A percentile compares a stretch with the other conserved stretches of the same genome.
Evolutionary conservation across 2,797 vertebrate species (phyloP).

Genomic region (Benthosema pterotum): DNA sequence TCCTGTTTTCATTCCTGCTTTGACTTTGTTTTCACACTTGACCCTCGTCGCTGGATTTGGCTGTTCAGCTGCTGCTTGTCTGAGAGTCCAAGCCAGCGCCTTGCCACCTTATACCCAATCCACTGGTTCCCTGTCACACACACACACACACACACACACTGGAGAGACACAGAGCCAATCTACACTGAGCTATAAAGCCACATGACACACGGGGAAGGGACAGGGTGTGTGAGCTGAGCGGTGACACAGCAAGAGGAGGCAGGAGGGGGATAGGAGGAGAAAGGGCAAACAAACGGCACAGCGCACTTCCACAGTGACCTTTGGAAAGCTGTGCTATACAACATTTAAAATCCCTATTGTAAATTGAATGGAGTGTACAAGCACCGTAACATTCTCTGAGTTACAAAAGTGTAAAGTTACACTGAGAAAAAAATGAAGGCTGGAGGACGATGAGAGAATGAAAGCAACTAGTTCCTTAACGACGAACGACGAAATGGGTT

Average conservation of each 20-base stretch:
- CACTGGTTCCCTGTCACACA: slow-evolving; percentile 7
- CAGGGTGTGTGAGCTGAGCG: neutral
- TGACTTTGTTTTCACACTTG: slow-evolving; percentile 37
- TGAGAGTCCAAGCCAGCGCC: neutral
- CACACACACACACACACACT: too few species aligned
- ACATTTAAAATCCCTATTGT: too few species aligned
- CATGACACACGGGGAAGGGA: neutral
- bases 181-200: slow-evolving; percentile 25
- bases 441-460: slow-evolving; percentile 36
- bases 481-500: slow-evolving; percentile 12
- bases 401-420: neutral
- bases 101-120: too few species aligned
- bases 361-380: too few species aligned
- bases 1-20: slow-evolving; percentile 48
- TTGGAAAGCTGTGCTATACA: slow-evolving; percentile 7
- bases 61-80: slow-evolving; percentile 26
- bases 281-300: slow-evolving; percentile 12
- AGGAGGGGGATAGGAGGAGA: too few species aligned
- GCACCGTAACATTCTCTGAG: too few species aligned
- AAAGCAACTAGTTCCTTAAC: slow-evolving; percentile 18
- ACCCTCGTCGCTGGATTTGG: neutral
- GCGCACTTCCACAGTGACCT: slow-evolving; percentile 37
- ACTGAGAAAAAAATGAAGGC: slow-evolving; percentile 23
- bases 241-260: neutral
- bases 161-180: slow-evolving; percentile 25